Base-by-base conservation (phyloP, 2,113 vertebrate genomes). In the Leiothrix lutea region DNA sequence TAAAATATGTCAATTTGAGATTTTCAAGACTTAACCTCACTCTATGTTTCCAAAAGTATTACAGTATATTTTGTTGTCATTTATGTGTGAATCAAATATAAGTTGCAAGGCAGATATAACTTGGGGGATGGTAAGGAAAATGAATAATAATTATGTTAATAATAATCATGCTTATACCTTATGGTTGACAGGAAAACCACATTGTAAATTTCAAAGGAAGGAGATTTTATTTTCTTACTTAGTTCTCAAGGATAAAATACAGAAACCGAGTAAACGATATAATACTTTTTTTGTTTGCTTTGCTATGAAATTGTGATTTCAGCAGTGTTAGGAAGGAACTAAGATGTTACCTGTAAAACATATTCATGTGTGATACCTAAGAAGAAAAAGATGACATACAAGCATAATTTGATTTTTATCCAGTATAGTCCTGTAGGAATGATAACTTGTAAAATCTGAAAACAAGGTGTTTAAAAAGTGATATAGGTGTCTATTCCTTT, bases 391-490 rank as follows among this genome's bases (percentile, higher is more conserved):
- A 33, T 7, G 3, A 50, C 14, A 44, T 71, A 5, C 19, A 79
- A 50, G 8, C 0, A 0, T 71, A 74, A 45, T 80, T 71, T 86
- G 19, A 33, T 61, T 94, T 94, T 89, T 87, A 81, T 61, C 22
- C 47, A 44, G 11, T 70, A 29, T 53, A 80, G 10, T 15, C 54
- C 26, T 82, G 8, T 66, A 73, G n/a, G 33, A 74, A 44, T 70
- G 36, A 58, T 47, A 91, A 78, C 35, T 84, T 20, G 38, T 64
- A 75, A 87, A 90, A 90, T 54, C 28, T 50, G 65, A 71, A 90
- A 88, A 79, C 15, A 60, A 58, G 9, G 8, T 74, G 4, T 90
- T 95, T 35, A 93, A 94, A 73, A 31, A 79, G 16, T 95, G 80
- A 53, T 88, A 35, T 22, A 42, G 56, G 9, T 93, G 54, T 92